phyloP scores from a whole-genome alignment of 2,797 vertebrate genomes.

The Chiroxiphia lanceolata region DNA sequence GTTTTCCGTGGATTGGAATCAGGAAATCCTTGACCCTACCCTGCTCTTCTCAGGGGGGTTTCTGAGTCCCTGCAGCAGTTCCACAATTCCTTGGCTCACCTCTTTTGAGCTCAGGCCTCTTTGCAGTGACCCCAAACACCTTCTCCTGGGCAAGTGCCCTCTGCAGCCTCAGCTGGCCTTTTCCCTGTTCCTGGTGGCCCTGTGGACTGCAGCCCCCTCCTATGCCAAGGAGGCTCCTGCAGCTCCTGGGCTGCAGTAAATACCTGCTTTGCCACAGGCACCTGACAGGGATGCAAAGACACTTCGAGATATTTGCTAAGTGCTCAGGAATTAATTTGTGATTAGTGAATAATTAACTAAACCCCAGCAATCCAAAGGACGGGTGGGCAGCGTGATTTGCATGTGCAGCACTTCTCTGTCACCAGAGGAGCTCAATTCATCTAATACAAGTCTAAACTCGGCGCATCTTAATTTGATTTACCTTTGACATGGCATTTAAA shows the following conservation, averaged over 20 bases:
- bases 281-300: not conserved
- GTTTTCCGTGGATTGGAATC: not conserved
- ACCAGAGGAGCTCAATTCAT: not conserved
- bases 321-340: conserved; percentile 21
- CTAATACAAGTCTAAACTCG: not conserved
- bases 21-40: not conserved
- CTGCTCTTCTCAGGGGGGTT: not conserved
- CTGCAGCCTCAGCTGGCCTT: not conserved
- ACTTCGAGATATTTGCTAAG: conserved; percentile 7
- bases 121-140: not conserved
- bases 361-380: not conserved
- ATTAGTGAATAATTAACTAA: conserved; percentile 27
- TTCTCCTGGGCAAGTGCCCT: not conserved
- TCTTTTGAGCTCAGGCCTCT: not conserved
- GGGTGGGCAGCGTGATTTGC: not conserved
- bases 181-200: not conserved
- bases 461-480: conserved; percentile 53
- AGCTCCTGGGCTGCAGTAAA: not conserved
- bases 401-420: not conserved
- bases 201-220: not conserved
- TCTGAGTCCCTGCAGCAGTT: not conserved
- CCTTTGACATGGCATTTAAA: conserved; percentile 56
- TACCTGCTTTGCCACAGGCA: not conserved
- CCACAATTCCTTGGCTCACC: not conserved
- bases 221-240: not conserved